A percentile compares a stretch with the other conserved stretches of the same genome.
Conservation (phyloP, 1,140 invertebrate species). For the Drosophila parabipectinata region DNA sequence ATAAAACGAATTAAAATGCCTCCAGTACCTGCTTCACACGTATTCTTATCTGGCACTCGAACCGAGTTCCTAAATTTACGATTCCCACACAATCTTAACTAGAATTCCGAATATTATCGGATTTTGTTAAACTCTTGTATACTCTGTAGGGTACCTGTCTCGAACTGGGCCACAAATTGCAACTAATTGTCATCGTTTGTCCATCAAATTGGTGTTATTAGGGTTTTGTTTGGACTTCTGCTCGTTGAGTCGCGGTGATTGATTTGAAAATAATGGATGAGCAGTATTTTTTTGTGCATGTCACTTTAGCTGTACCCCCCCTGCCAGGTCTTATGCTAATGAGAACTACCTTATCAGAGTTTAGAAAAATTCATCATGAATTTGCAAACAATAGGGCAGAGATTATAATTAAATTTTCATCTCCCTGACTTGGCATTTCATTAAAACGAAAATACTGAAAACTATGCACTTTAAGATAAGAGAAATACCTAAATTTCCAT, state of each 20-base stretch:
- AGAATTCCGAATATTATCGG: slow-evolving; percentile 3
- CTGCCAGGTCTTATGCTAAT: slow-evolving; percentile 8
- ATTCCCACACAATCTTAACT: slow-evolving; percentile 22
- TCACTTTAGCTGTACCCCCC: not conserved
- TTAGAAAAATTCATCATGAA: slow-evolving; percentile 7
- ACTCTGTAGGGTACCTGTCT: slow-evolving; percentile 7
- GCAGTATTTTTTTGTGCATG: not conserved
- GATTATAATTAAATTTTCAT: slow-evolving; percentile 12
- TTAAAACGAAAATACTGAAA: slow-evolving; percentile 7
- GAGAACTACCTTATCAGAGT: not conserved
- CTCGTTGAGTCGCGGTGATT: slow-evolving; percentile 32
- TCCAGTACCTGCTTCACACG: slow-evolving; percentile 15
- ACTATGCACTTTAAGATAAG: slow-evolving; percentile 35
- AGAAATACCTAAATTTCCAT: slow-evolving; percentile 6
- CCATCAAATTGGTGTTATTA: slow-evolving; percentile 36
- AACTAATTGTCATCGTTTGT: slow-evolving; percentile 35
- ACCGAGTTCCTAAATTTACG: slow-evolving; percentile 42
- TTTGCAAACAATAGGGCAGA: slow-evolving; percentile 38
- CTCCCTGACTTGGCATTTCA: slow-evolving; percentile 19
- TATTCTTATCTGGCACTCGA: slow-evolving; percentile 36
- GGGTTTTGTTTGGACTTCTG: not conserved
- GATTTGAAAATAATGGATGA: slow-evolving; percentile 37
- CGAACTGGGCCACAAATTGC: slow-evolving; percentile 29
- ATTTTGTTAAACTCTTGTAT: slow-evolving; percentile 1
- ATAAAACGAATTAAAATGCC: slow-evolving; percentile 13